Percentiles rank a stretch among this genome's conserved stretches.
Conservation (phyloP, 2,797 vertebrate genomes). For the Phoeniculus purpureus region DNA sequence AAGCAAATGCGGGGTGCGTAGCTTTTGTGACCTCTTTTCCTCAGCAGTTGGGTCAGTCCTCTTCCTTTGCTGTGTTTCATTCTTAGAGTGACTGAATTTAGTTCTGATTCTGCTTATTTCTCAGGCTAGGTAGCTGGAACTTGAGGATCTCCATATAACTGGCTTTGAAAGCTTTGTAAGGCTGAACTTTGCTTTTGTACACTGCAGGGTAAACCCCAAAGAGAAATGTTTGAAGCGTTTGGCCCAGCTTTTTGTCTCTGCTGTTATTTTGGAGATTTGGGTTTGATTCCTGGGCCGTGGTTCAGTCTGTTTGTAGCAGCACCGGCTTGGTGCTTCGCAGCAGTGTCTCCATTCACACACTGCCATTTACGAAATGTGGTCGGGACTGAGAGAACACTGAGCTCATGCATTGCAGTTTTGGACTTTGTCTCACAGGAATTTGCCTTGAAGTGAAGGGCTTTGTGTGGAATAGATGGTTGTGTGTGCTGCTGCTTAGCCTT, state of each 20-base stretch:
- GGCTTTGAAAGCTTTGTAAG: constrained; percentile 15
- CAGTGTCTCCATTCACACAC: neutral
- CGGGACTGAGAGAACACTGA: neutral
- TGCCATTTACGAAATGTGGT: neutral
- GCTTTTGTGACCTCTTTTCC: neutral
- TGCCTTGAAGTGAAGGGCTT: neutral
- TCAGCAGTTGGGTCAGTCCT: neutral
- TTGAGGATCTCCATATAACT: neutral
- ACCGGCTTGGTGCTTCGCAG: neutral
- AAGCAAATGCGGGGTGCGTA: neutral
- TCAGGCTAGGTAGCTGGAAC: constrained; percentile 11
- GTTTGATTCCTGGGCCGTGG: neutral
- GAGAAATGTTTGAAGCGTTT: neutral
- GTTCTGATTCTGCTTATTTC: constrained; percentile 27
- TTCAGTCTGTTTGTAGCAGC: neutral
- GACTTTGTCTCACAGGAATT: neutral
- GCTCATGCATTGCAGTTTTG: neutral
- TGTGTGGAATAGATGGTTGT: neutral
- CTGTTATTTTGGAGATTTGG: neutral
- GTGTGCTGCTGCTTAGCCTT: neutral
- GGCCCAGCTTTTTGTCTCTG: neutral
- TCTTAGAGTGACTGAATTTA: neutral
- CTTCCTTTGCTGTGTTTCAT: neutral
- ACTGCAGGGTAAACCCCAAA: neutral
- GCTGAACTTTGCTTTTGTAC: neutral